These are phyloP conservation scores for Diploptera punctata DNA, from an alignment of 2,888 invertebrate species.

Conservation along the genomic window DNA sequence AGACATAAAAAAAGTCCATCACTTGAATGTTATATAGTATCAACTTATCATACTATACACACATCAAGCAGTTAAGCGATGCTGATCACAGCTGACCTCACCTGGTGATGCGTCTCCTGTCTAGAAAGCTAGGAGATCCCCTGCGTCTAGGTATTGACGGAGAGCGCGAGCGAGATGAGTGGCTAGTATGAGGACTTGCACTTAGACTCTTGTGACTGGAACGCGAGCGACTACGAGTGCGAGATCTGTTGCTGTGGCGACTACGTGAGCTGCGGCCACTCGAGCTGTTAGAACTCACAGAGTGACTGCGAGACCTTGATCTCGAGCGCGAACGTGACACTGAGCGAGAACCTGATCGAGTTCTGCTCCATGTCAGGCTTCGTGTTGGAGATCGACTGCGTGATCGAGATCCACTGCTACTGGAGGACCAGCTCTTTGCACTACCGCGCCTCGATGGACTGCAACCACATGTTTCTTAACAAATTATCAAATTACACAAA, in stretches of 20 bases:
- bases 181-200: slow-evolving; percentile 49
- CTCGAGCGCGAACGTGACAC: slow-evolving; percentile 35
- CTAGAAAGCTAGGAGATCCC: slow-evolving; percentile 94
- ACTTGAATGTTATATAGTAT: too few relatives aligned
- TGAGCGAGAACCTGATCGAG: slow-evolving; percentile 53
- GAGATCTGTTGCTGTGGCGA: slow-evolving; percentile 47
- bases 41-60: too few relatives aligned
- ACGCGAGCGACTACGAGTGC: slow-evolving; percentile 48
- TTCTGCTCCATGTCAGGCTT: slow-evolving; percentile 47
- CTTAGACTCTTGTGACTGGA: slow-evolving; percentile 60
- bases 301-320: slow-evolving; percentile 50
- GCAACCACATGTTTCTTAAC: background rate
- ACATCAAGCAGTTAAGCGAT: too few relatives aligned
- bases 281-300: slow-evolving; percentile 49
- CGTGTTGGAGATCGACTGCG: slow-evolving; percentile 47
- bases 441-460: slow-evolving; percentile 39
- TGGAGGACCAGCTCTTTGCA: slow-evolving; percentile 39
- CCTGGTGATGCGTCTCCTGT: slow-evolving; percentile 94
- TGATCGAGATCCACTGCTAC: slow-evolving; percentile 44
- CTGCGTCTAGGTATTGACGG: slow-evolving; percentile 92
- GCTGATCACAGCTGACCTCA: too few relatives aligned
- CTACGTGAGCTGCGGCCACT: slow-evolving; percentile 53
- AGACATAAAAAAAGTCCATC: too few relatives aligned
- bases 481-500: too few relatives aligned
- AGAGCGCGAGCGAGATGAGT: slow-evolving; percentile 65